Evolutionary conservation across 2,113 vertebrate species (phyloP).

Genomic region (Anthoscopus minutus): DNA sequence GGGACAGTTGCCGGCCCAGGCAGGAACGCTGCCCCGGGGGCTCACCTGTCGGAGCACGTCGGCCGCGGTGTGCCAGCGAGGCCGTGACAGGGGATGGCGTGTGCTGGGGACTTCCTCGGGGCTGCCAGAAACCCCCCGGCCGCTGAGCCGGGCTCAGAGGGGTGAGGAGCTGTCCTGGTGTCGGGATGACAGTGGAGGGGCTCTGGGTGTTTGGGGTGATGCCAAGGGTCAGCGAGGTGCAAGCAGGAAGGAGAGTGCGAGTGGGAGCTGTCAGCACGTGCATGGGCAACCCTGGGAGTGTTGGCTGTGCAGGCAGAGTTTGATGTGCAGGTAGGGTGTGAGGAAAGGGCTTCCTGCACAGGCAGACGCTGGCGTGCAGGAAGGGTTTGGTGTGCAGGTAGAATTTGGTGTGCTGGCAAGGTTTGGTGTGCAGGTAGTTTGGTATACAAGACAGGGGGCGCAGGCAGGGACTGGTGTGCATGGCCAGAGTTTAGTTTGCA

Average conservation of each 20-base stretch:
- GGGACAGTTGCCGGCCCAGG: constrained; percentile 40
- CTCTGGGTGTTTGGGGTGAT: accelerated
- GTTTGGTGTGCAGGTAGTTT: neutral
- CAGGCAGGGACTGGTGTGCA: neutral
- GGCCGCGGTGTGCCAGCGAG: neutral
- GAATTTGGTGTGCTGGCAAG: neutral
- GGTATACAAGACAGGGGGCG: neutral
- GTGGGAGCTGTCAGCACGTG: neutral
- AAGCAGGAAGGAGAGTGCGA: neutral
- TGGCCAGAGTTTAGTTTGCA: neutral
- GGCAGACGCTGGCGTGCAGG: neutral
- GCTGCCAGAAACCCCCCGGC: neutral
- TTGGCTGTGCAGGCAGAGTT: neutral
- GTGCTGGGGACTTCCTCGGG: neutral
- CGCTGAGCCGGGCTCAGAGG: neutral
- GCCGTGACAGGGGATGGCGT: neutral
- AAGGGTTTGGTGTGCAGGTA: neutral
- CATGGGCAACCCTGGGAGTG: neutral
- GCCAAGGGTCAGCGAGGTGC: neutral
- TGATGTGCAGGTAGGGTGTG: neutral
- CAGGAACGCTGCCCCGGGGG: constrained; percentile 46
- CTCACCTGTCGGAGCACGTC: constrained; percentile 33
- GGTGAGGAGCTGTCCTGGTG: neutral
- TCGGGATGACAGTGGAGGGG: accelerated
- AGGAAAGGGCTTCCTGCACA: neutral